Conservation (phyloP, 37 sponge, comb jelly and placozoan species). For the Halichondria panicea region DNA sequence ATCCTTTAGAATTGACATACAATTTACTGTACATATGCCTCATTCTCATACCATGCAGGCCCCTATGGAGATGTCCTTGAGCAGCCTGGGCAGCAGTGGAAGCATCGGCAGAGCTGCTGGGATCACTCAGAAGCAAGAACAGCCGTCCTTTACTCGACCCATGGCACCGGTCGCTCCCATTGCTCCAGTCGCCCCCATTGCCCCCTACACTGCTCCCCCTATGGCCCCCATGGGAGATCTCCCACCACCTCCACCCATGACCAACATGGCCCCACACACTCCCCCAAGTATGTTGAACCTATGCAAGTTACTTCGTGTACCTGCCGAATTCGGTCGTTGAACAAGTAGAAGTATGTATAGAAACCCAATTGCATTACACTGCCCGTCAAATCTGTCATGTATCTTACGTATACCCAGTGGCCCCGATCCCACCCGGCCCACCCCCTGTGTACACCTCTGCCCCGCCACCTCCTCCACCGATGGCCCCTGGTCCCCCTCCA, state of each 20-base stretch:
- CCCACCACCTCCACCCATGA: slow-evolving; percentile 1
- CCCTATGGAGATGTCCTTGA: no score
- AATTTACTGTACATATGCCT: not conserved
- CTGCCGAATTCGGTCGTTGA: no score
- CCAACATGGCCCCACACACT: no score
- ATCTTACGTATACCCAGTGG: no score
- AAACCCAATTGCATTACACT: not conserved
- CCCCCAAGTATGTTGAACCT: no score
- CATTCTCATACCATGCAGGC: no score
- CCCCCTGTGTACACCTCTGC: no score
- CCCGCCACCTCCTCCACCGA: slow-evolving; percentile 1
- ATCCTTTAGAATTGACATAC: not conserved
- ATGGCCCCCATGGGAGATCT: slow-evolving; percentile 15
- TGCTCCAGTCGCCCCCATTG: slow-evolving; percentile 32
- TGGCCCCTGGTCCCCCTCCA: not conserved
- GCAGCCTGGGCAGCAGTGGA: not conserved
- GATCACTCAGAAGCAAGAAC: not conserved
- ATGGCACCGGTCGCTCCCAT: slow-evolving; percentile 18
- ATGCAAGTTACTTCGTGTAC: no score
- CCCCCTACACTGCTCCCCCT: slow-evolving; percentile 16
- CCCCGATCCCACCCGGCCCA: no score
- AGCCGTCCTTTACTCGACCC: slow-evolving; percentile 16
- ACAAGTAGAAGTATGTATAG: no score
- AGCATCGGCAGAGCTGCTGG: not conserved
- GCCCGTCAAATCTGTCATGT: no score